Conservation (phyloP, 2,113 vertebrate genomes). For the Crotophaga sulcirostris region DNA sequence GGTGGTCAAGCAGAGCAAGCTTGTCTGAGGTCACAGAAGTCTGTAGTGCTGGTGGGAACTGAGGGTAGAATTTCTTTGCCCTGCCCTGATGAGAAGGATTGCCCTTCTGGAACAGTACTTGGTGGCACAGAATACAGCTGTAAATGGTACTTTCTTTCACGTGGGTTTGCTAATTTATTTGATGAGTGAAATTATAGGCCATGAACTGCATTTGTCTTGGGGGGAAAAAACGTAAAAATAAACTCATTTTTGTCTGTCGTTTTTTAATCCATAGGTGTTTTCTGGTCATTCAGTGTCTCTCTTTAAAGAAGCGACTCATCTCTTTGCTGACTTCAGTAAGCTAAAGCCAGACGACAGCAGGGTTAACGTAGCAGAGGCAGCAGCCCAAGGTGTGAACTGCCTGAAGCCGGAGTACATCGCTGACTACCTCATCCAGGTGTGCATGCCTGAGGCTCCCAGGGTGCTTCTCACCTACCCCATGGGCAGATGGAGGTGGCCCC, state of each 20-base stretch:
- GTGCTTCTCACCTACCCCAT: neutral
- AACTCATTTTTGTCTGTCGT: neutral
- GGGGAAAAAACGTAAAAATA: neutral
- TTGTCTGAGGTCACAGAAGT: neutral
- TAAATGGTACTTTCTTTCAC: neutral
- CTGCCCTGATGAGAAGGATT: neutral
- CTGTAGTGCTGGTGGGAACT: neutral
- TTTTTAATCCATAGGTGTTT: slow-evolving; percentile 80
- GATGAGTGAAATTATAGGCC: neutral
- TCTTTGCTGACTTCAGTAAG: slow-evolving; percentile 92
- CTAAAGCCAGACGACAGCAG: slow-evolving; percentile 84
- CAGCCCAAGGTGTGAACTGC: slow-evolving; percentile 84
- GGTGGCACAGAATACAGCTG: neutral
- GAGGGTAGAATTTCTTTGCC: neutral
- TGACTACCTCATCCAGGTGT: slow-evolving; percentile 95
- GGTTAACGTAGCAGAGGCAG: slow-evolving; percentile 81
- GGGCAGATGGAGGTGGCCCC: neutral
- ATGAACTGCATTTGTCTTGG: neutral
- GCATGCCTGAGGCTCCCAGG: neutral
- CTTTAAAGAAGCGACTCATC: slow-evolving; percentile 87
- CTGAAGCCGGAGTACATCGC: slow-evolving; percentile 95
- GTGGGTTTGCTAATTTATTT: neutral
- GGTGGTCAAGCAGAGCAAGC: neutral
- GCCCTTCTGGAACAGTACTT: neutral
- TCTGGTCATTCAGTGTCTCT: slow-evolving; percentile 77